Percentiles rank a stretch among this genome's conserved stretches.
These are phyloP conservation scores for Tursiops truncatus DNA, from an alignment of 2,113 vertebrate species.

Conservation along the genomic window DNA sequence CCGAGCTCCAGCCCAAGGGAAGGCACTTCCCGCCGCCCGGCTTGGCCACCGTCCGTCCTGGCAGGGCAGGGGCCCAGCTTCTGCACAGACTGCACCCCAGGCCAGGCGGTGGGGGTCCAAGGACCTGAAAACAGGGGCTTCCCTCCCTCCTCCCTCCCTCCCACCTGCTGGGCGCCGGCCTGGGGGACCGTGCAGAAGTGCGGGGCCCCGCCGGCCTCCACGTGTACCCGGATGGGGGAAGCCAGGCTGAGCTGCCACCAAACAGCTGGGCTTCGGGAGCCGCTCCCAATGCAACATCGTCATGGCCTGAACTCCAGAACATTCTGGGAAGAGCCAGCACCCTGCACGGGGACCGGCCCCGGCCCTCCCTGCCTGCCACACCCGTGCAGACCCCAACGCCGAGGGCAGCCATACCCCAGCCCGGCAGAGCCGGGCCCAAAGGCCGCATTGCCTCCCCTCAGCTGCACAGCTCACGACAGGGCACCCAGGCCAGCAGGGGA, in stretches of 20 bases:
- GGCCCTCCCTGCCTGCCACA: fast-evolving
- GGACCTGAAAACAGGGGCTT: not conserved
- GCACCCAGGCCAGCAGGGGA: too few relatives aligned
- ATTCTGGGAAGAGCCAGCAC: not conserved
- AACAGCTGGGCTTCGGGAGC: not conserved
- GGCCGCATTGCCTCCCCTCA: not conserved
- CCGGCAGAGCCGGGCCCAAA: not conserved
- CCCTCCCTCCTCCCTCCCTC: not conserved
- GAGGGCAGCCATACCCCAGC: not conserved
- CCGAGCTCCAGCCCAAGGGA: not conserved
- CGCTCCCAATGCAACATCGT: fast-evolving
- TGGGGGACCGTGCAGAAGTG: not conserved
- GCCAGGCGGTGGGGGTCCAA: fast-evolving
- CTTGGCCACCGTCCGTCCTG: not conserved
- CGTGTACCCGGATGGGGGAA: not conserved
- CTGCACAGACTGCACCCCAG: not conserved
- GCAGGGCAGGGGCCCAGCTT: not conserved
- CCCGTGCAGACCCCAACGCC: fast-evolving
- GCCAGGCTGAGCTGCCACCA: too few relatives aligned
- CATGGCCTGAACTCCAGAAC: fast-evolving
- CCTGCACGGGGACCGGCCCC: not conserved
- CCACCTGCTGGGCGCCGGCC: fast-evolving
- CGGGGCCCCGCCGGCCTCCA: too few relatives aligned
- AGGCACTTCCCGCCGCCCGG: not conserved
- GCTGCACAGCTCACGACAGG: not conserved